Conservation (phyloP, 2,888 invertebrate species). For the Melinaea menophilus region DNA sequence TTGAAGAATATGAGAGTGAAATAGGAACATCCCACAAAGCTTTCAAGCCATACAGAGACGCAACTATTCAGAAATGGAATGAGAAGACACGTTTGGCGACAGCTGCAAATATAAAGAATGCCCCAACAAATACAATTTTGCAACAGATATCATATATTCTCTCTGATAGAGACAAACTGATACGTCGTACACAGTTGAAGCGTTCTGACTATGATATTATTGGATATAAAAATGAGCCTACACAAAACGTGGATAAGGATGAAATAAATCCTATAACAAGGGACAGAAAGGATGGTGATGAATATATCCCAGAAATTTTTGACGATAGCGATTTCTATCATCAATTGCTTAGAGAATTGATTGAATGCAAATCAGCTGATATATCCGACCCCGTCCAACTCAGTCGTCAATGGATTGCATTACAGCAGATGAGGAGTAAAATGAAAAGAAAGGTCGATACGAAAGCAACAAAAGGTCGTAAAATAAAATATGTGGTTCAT, state of each 20-base stretch:
- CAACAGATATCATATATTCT: slow-evolving; percentile 93
- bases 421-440: slow-evolving; percentile 94
- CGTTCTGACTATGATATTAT: slow-evolving; percentile 84
- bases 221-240: slow-evolving; percentile 68
- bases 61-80: slow-evolving; percentile 95
- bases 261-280: slow-evolving; percentile 42
- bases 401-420: slow-evolving; percentile 92
- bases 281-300: slow-evolving; percentile 70
- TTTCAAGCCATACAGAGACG: slow-evolving; percentile 84
- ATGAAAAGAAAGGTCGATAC: slow-evolving; percentile 96
- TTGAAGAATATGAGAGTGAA: slow-evolving; percentile 78
- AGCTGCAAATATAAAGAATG: slow-evolving; percentile 79
- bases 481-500: slow-evolving; percentile 91
- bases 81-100: slow-evolving; percentile 90
- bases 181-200: slow-evolving; percentile 88
- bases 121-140: slow-evolving; percentile 80
- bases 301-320: slow-evolving; percentile 90
- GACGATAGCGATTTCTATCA: slow-evolving; percentile 99
- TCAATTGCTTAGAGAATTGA: slow-evolving; percentile 92
- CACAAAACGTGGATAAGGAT: slow-evolving; percentile 36
- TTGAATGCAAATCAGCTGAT: slow-evolving; percentile 92
- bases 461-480: slow-evolving; percentile 95
- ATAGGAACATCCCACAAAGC: slow-evolving; percentile 77
- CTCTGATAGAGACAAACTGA: slow-evolving; percentile 84
- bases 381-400: slow-evolving; percentile 90